Evolutionary conservation across 2,888 invertebrate genomes (phyloP).

Genomic region (Nephrocerus scutellatus): DNA sequence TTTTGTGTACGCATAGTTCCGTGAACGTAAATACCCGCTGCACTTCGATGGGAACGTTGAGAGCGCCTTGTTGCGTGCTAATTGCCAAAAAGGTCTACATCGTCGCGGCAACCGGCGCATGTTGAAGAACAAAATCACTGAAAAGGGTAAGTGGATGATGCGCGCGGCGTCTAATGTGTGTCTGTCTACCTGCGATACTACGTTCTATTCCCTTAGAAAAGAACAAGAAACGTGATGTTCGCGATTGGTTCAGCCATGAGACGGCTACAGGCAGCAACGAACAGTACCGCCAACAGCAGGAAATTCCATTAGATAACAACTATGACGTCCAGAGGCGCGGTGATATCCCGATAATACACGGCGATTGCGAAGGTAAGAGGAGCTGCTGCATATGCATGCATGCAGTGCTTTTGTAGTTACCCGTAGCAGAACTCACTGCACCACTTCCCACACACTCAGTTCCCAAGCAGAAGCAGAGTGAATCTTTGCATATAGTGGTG

Average conservation of each 20-base stretch:
- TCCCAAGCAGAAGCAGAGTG: too few species aligned
- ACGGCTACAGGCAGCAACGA: slow-evolving; percentile 29
- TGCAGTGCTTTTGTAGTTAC: too few species aligned
- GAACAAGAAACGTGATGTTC: slow-evolving; percentile 47
- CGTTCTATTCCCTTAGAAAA: too few species aligned
- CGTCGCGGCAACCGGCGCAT: slow-evolving; percentile 43
- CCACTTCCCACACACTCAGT: too few species aligned
- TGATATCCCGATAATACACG: slow-evolving; percentile 59
- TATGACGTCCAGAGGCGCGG: slow-evolving; percentile 52
- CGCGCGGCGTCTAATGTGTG: slow-evolving; percentile 1
- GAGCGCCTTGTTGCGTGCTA: slow-evolving; percentile 43
- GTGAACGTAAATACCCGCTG: slow-evolving; percentile 47
- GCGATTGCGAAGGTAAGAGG: slow-evolving; percentile 53
- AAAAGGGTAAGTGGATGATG: slow-evolving; percentile 35
- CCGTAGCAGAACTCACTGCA: too few species aligned
- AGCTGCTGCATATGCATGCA: too few species aligned
- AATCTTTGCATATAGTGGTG: too few species aligned
- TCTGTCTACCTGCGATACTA: not conserved
- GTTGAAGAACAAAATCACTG: slow-evolving; percentile 42
- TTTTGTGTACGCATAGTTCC: slow-evolving; percentile 32
- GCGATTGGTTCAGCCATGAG: slow-evolving; percentile 43
- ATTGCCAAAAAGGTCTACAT: slow-evolving; percentile 43
- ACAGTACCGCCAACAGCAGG: slow-evolving; percentile 37
- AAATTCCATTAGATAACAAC: slow-evolving; percentile 36
- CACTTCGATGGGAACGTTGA: slow-evolving; percentile 46